A percentile compares a stretch with the other conserved stretches of the same genome.
These are phyloP conservation scores for Prosopocoilus inquinatus DNA, from an alignment of 2,888 invertebrate species.

Conservation along the genomic window DNA sequence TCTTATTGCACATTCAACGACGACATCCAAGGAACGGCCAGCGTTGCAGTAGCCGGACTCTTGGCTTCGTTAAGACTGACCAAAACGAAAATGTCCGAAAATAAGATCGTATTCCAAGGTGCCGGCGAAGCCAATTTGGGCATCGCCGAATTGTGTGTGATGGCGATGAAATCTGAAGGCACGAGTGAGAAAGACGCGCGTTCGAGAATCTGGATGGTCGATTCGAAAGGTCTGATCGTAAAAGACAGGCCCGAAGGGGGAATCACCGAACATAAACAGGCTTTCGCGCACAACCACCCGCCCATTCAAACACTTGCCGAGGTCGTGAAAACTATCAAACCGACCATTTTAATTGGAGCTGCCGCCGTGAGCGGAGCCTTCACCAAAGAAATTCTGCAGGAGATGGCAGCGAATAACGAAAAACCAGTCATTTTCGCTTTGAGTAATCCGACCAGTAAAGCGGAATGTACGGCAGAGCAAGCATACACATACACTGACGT, in stretches of 20 bases:
- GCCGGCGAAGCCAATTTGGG: slow-evolving; percentile 82
- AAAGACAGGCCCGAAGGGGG: slow-evolving; percentile 82
- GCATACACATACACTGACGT: slow-evolving; percentile 88
- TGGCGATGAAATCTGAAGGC: slow-evolving; percentile 93
- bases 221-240: slow-evolving; percentile 92
- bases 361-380: slow-evolving; percentile 95
- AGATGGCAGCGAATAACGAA: slow-evolving; percentile 82
- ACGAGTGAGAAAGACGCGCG: slow-evolving; percentile 69
- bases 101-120: slow-evolving; percentile 90
- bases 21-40: slow-evolving; percentile 97
- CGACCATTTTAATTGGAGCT: slow-evolving; percentile 91
- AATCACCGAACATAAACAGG: slow-evolving; percentile 73
- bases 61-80: slow-evolving; percentile 84
- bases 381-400: slow-evolving; percentile 77
- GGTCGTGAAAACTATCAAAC: slow-evolving; percentile 78
- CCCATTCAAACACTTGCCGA: slow-evolving; percentile 78
- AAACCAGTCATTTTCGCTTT: slow-evolving; percentile 95
- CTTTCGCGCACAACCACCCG: slow-evolving; percentile 75
- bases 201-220: slow-evolving; percentile 89
- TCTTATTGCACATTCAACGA: slow-evolving; percentile 96
- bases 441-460: slow-evolving; percentile 97
- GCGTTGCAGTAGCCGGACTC: slow-evolving; percentile 93
- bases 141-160: slow-evolving; percentile 87
- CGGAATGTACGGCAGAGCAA: slow-evolving; percentile 99
- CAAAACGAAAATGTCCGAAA: slow-evolving; percentile 76